These are phyloP conservation scores for Drosophila kohkoa DNA, from an alignment of 1,140 invertebrate species.

Conservation along the genomic window DNA sequence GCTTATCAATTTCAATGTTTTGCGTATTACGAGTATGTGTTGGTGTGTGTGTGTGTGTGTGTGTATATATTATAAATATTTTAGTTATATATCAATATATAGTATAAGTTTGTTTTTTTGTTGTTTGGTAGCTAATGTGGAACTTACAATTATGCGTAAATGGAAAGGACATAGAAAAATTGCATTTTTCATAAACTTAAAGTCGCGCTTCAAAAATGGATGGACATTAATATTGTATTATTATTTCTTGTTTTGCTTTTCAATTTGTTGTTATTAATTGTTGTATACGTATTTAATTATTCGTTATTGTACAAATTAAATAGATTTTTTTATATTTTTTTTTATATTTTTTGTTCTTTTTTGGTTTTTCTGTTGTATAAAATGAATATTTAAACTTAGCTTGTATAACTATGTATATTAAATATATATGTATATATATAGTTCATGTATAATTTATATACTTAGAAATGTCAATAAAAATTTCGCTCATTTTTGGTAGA, in stretches of 20 bases:
- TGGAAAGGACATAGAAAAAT: conserved; percentile 76
- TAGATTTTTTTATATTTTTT: conserved; percentile 40
- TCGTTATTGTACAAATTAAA: conserved; percentile 71
- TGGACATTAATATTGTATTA: conserved; percentile 80
- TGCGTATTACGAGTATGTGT: neutral
- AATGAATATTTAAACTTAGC: conserved; percentile 64
- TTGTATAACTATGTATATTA: conserved; percentile 65
- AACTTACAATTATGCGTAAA: conserved; percentile 60
- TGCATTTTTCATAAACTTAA: conserved; percentile 78
- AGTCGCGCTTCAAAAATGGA: conserved; percentile 75
- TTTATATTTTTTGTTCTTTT: conserved; percentile 25
- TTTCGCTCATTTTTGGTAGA: conserved; percentile 48
- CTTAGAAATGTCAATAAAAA: conserved; percentile 52
- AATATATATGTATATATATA: conserved; percentile 59
- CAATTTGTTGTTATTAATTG: conserved; percentile 22
- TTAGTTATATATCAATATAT: conserved; percentile 35
- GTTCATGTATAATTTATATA: conserved; percentile 49
- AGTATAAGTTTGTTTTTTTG: conserved; percentile 14
- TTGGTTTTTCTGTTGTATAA: conserved; percentile 47
- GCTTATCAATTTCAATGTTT: conserved; percentile 61
- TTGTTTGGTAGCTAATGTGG: conserved; percentile 43
- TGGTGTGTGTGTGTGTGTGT: conserved; percentile 16
- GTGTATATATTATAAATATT: conserved; percentile 31
- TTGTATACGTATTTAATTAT: conserved; percentile 36
- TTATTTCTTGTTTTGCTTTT: conserved; percentile 29